Percentiles rank a stretch among this genome's conserved stretches.
Evolutionary conservation across 2,797 vertebrate species (phyloP).

Genomic region (Scomberomorus guttatus): DNA sequence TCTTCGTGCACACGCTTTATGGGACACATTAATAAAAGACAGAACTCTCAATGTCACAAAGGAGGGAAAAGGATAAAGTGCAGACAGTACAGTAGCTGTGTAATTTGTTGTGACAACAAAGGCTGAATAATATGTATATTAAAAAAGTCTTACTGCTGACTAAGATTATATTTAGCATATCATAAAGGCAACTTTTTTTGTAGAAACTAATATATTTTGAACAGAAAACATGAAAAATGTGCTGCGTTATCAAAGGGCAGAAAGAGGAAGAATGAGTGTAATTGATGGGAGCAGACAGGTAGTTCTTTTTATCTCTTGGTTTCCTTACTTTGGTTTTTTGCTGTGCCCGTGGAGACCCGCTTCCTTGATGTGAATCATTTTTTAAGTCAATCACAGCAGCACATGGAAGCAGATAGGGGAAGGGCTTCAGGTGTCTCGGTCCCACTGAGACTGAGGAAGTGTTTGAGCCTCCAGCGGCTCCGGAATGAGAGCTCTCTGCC

Average conservation of each 20-base stretch:
- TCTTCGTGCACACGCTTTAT: conserved; percentile 40
- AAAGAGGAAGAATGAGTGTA: conserved; percentile 40
- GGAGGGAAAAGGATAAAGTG: conserved; percentile 12
- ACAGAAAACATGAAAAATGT: conserved; percentile 53
- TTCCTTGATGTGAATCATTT: conserved; percentile 64
- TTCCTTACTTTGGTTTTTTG: conserved; percentile 51
- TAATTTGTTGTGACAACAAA: conserved; percentile 41
- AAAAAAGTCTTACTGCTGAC: conserved; percentile 48
- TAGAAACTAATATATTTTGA: conserved; percentile 67
- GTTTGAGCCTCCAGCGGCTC: conserved; percentile 57
- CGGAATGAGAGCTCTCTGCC: conserved; percentile 50
- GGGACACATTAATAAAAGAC: conserved; percentile 42
- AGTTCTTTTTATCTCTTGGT: conserved; percentile 54
- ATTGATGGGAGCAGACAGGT: conserved; percentile 57
- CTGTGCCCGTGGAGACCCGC: conserved; percentile 43
- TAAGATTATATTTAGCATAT: conserved; percentile 53
- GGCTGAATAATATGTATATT: conserved; percentile 18
- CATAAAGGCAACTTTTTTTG: conserved; percentile 40
- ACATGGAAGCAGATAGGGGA: conserved; percentile 46
- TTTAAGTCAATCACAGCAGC: conserved; percentile 60
- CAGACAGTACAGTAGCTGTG: not conserved
- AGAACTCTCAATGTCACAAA: conserved; percentile 32
- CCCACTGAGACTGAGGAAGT: conserved; percentile 59
- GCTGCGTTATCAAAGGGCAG: conserved; percentile 46
- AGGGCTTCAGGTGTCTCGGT: conserved; percentile 52